Evolutionary conservation across 2,888 invertebrate genomes (phyloP), one percentile per base, ranked within the genome.

Genomic region (Tetragonisca angustula): DNA sequence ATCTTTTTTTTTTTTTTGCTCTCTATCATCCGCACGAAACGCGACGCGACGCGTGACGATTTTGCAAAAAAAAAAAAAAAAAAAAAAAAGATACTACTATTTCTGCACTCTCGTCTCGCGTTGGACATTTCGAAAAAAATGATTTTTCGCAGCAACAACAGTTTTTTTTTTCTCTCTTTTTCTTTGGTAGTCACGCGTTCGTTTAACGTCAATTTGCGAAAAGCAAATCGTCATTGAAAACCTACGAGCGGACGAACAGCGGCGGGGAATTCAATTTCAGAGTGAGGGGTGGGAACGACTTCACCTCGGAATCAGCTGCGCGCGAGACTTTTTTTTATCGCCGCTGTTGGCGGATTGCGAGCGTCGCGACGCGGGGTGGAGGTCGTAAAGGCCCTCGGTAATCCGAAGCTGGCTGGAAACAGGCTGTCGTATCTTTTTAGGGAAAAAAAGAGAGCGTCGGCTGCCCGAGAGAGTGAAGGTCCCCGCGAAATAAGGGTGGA

Each of bases 381-480:
- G 13, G 32, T 62, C 62, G 62, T 62, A 62, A 64, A 64, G 4
- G 21, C 21, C 21, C 32, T 3, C 56, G 61, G 86, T 89, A 88
- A 89, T 89, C 86, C 86, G 89, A 83, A 89, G 87, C 89, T 85
- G 83, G 89, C 69, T 89, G 68, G 82, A 68, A 77, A 77, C 80
- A 79, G 79, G 74, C 70, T 79, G 83, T 83, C 76, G 86, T 81
- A 79, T 81, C 83, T 80, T 76, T 32, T 43, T 43, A 9, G 43
- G 43, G 73, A 71, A 80, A 80, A 84, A 80, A 84, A 84, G 81
- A 83, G 86, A 56, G 80, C 82, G 81, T 78, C 80, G 84, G 79
- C 85, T 73, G 83, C 74, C 50, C 74, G 64, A 83, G 76, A 73
- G 78, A 83, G 86, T 82, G 88, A 85, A 84, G 84, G 83, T 87